Evolutionary conservation across 2,797 vertebrate genomes (phyloP), one percentile per base, ranked within the genome.

Genomic region (Brachymystax lenok): DNA sequence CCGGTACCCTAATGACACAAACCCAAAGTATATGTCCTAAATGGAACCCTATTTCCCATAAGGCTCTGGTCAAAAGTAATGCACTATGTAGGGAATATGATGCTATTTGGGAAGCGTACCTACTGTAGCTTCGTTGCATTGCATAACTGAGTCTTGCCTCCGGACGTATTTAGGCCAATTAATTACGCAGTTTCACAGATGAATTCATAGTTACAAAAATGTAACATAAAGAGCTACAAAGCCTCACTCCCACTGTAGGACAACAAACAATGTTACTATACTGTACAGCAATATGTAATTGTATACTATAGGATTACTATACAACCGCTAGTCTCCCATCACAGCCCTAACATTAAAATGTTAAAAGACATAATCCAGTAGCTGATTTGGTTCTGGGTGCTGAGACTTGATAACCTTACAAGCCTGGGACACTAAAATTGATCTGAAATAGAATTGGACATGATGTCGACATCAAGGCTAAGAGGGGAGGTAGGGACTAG

Each of bases 151-250:
- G 59, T 79, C 78, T 81, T 77, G 84, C 86, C 85, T 71, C 80
- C 1, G 79, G 87, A 79, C n/a, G 84, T 86, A 76, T 72, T 86
- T 84, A 46, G 70, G 85, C 84, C 75, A 63, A 86, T 85, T 88
- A 86, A 91, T 91, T 84, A 86, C 56, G 19, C 82, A 52, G 82
- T 89, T 92, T 92, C 78, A 90, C 90, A 88, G 84, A 89, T 90
- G 88, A 88, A 86, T 89, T 90, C 74, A 82, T 71, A 8, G 52
- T 79, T 63, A 79, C 71, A 2, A 78, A 77, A 73, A 77, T 80
- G 79, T 81, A 86, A 88, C 78, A 85, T 0, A 71, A 87, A 74
- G 77, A 0, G n/a, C 78, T 61, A 67, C 81, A 80, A 80, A 79
- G 83, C 83, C 77, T 77, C 78, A 88, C 74, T 51, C 59, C 80